Percentiles rank a stretch among this genome's conserved stretches.
phyloP scores from a whole-genome alignment of 1,140 invertebrate species.

The Harpegnathos saltator region DNA sequence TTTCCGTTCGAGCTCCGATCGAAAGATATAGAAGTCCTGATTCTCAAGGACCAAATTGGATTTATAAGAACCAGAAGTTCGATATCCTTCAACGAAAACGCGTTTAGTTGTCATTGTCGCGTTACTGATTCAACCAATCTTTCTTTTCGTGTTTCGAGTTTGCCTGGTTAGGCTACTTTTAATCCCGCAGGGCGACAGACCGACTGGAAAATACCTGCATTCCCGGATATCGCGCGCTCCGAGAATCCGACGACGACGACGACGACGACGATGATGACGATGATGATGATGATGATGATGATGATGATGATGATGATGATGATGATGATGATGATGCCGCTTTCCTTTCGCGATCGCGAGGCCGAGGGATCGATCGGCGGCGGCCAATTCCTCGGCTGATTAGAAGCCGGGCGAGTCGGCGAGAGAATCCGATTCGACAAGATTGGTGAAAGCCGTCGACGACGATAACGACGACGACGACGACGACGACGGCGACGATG shows the following conservation, averaged over 20 bases:
- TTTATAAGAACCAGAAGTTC: no score
- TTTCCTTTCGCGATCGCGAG: constrained; percentile 48
- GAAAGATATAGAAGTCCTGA: no score
- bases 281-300: neutral
- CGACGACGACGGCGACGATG: no score
- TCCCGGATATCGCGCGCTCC: neutral
- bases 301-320: neutral
- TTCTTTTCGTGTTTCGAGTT: no score
- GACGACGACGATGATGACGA: neutral
- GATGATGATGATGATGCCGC: constrained; percentile 4
- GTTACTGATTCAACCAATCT: no score
- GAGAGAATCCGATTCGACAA: constrained; percentile 72
- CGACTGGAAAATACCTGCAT: neutral
- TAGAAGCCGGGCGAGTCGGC: constrained; percentile 70
- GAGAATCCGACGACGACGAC: constrained; percentile 4
- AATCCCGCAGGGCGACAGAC: neutral
- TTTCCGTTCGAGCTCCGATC: no score
- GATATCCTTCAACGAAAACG: no score
- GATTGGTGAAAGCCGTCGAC: constrained; percentile 77
- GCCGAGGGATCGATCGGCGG: no score
- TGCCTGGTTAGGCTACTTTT: neutral
- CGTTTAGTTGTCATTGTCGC: no score
- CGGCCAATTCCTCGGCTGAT: constrained; percentile 59
- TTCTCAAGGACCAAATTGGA: no score
- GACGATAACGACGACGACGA: constrained; percentile 19